Conservation (phyloP, 2,113 vertebrate species). For the Uria lomvia region DNA sequence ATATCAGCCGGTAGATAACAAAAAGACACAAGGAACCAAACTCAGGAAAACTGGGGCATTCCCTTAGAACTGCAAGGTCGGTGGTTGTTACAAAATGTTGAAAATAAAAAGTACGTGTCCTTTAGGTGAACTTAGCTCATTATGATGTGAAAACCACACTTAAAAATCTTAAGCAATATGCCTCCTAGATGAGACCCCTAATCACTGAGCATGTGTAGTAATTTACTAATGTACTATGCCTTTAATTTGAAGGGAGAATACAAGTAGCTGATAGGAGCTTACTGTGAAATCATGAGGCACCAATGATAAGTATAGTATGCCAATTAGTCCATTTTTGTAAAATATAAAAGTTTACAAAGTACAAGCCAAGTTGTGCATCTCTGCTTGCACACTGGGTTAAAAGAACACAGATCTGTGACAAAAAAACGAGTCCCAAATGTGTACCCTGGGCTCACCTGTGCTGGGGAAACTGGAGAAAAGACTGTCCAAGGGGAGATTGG, state of each 20-base stretch:
- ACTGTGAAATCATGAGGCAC: not conserved
- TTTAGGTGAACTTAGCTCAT: not conserved
- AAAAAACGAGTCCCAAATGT: not conserved
- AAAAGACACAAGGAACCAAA: not conserved
- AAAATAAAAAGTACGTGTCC: not conserved
- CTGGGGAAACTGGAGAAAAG: not conserved
- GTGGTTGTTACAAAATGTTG: not conserved
- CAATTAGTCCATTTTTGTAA: not conserved
- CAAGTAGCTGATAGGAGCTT: not conserved
- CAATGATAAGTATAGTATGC: not conserved
- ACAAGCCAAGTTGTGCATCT: not conserved
- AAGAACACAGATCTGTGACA: not conserved
- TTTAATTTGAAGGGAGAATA: not conserved
- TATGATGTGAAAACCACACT: not conserved
- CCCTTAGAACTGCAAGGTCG: not conserved
- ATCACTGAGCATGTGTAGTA: not conserved
- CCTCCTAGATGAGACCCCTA: not conserved
- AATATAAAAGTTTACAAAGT: not conserved
- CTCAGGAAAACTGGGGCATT: not conserved
- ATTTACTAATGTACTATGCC: not conserved
- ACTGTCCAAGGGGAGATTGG: fast-evolving
- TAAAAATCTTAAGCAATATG: not conserved
- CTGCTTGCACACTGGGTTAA: not conserved
- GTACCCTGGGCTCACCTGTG: not conserved
- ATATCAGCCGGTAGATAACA: not conserved